phyloP scores from a whole-genome alignment of 1,140 invertebrate species.

The Sycophaga agraensis region DNA sequence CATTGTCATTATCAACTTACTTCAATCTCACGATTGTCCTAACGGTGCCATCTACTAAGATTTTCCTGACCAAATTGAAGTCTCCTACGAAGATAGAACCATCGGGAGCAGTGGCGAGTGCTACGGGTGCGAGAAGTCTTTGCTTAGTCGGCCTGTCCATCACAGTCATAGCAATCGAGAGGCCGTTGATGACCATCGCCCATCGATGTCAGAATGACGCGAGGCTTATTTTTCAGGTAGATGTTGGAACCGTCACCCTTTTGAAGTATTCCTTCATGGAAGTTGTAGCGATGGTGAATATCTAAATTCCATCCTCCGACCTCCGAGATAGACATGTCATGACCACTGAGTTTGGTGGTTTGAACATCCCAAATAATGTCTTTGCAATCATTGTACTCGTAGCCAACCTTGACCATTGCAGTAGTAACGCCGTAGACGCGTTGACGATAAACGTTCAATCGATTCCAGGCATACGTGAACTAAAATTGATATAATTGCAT shows the following conservation, averaged over 20 bases:
- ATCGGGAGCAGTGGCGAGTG: slow-evolving; percentile 85
- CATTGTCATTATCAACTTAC: no score
- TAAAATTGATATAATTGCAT: no score
- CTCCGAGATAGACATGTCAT: slow-evolving; percentile 94
- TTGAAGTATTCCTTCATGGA: slow-evolving; percentile 95
- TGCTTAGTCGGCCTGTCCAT: slow-evolving; percentile 80
- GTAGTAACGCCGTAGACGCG: slow-evolving; percentile 90
- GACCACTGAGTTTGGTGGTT: slow-evolving; percentile 90
- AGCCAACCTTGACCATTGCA: slow-evolving; percentile 92
- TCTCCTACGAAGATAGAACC: slow-evolving; percentile 95
- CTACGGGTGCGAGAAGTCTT: slow-evolving; percentile 85
- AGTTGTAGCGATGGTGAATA: slow-evolving; percentile 96
- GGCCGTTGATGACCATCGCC: slow-evolving; percentile 89
- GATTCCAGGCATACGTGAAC: slow-evolving; percentile 95
- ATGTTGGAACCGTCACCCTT: slow-evolving; percentile 97
- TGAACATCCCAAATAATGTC: slow-evolving; percentile 94
- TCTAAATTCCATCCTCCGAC: slow-evolving; percentile 96
- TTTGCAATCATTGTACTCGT: slow-evolving; percentile 91
- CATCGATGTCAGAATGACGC: slow-evolving; percentile 88
- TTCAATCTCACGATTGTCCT: slow-evolving; percentile 86
- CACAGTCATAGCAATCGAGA: slow-evolving; percentile 79
- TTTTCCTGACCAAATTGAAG: slow-evolving; percentile 90
- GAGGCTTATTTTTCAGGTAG: slow-evolving; percentile 90
- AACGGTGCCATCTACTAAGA: slow-evolving; percentile 85
- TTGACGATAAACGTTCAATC: slow-evolving; percentile 94